A percentile compares a stretch with the other conserved stretches of the same genome.
Evolutionary conservation across 2,888 invertebrate genomes (phyloP).

Genomic region (Schizaphis graminum): DNA sequence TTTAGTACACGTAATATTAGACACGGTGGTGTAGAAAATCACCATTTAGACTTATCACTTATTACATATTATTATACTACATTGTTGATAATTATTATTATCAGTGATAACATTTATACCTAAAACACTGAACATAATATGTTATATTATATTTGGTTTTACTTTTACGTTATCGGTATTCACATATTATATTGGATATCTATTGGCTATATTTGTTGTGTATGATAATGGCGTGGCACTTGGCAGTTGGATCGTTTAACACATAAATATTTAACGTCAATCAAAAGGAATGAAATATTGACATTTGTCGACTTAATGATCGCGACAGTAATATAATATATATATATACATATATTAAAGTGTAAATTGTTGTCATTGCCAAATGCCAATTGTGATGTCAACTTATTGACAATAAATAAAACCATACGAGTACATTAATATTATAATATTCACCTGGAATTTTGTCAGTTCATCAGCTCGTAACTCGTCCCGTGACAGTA

Average conservation of each 20-base stretch:
- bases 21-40: background rate
- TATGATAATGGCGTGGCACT: background rate
- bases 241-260: background rate
- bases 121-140: no score
- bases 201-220: background rate
- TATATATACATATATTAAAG: background rate
- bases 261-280: background rate
- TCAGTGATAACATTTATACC: no score
- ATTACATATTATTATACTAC: no score
- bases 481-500: conserved; percentile 89
- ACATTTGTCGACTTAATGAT: background rate
- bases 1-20: conserved; percentile 62
- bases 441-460: conserved; percentile 76
- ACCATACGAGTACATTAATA: background rate
- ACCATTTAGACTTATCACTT: background rate
- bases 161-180: no score
- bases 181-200: no score
- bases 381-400: background rate
- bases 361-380: background rate
- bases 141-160: no score
- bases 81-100: no score
- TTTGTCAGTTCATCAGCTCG: conserved; percentile 94
- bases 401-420: background rate
- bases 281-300: background rate
- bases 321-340: background rate